These are phyloP conservation scores for Parotocinclus haroldoi DNA, from an alignment of 2,797 vertebrate species.

Conservation along the genomic window DNA sequence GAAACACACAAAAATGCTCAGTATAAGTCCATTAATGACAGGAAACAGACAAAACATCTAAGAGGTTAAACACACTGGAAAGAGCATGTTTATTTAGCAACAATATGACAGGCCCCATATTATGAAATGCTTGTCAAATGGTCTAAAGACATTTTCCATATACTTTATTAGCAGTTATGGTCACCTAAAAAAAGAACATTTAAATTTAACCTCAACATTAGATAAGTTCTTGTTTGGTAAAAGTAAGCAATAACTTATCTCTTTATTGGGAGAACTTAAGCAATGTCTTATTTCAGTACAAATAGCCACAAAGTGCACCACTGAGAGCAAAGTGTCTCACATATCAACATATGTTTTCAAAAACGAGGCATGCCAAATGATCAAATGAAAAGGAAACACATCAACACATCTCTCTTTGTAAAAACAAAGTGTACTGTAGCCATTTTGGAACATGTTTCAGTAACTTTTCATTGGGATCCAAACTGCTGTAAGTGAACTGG, in stretches of 20 bases:
- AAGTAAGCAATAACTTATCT: constrained; percentile 8
- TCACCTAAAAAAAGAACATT: constrained; percentile 31
- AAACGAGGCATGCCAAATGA: constrained; percentile 38
- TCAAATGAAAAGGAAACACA: constrained; percentile 34
- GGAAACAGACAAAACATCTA: constrained; percentile 35
- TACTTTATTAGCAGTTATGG: constrained; percentile 25
- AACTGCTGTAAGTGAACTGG: constrained; percentile 20
- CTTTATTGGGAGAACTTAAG: constrained; percentile 35
- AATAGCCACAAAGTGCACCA: constrained; percentile 56
- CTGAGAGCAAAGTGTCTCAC: constrained; percentile 44
- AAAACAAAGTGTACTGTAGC: constrained; percentile 47
- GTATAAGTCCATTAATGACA: constrained; percentile 38
- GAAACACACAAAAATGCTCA: constrained; percentile 10
- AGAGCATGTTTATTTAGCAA: constrained; percentile 47
- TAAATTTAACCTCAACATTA: constrained; percentile 21
- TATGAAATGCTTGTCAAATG: constrained; percentile 33
- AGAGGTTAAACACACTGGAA: constrained; percentile 44
- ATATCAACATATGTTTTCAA: constrained; percentile 39
- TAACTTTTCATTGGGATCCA: constrained; percentile 30
- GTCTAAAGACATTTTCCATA: constrained; percentile 18
- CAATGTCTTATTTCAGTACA: constrained; percentile 44
- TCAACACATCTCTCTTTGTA: constrained; percentile 33
- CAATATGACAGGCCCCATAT: constrained; percentile 44
- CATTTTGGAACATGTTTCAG: constrained; percentile 37
- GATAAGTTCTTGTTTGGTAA: constrained; percentile 25